phyloP scores from a whole-genome alignment of 1,140 invertebrate genomes.

The Streblospio benedicti region DNA sequence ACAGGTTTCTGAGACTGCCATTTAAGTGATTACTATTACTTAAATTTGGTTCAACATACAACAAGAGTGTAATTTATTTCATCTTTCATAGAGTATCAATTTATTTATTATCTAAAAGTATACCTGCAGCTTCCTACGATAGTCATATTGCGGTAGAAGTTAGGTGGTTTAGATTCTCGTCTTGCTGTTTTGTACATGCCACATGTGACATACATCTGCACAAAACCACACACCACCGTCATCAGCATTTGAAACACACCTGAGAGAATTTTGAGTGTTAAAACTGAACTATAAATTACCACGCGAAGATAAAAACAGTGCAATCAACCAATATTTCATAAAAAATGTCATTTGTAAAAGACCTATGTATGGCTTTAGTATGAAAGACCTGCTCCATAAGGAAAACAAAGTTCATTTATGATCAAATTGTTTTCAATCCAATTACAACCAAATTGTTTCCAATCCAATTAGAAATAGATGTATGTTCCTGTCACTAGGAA shows the following conservation, averaged over 20 bases:
- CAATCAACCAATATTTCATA: background rate
- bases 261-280: slow-evolving; percentile 23
- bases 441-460: no score
- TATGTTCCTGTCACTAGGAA: no score
- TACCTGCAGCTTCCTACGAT: slow-evolving; percentile 67
- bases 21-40: no score
- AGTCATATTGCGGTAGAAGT: slow-evolving; percentile 68
- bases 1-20: no score
- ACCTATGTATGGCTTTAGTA: background rate
- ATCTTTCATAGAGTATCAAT: background rate
- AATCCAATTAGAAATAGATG: no score
- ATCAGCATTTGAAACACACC: slow-evolving; percentile 64
- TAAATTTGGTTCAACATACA: no score
- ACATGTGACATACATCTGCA: slow-evolving; percentile 62
- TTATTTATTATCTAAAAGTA: background rate
- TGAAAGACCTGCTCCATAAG: background rate
- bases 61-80: background rate
- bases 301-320: background rate
- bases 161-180: slow-evolving; percentile 55
- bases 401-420: no score
- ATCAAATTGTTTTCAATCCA: no score
- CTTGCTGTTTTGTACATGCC: slow-evolving; percentile 53
- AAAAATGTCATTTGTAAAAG: background rate
- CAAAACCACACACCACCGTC: slow-evolving; percentile 65
- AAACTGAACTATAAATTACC: background rate